A percentile compares a stretch with the other conserved stretches of the same genome.
These are phyloP conservation scores for Sinocyclocheilus rhinocerous DNA, from an alignment of 2,113 vertebrate genomes.

Conservation along the genomic window DNA sequence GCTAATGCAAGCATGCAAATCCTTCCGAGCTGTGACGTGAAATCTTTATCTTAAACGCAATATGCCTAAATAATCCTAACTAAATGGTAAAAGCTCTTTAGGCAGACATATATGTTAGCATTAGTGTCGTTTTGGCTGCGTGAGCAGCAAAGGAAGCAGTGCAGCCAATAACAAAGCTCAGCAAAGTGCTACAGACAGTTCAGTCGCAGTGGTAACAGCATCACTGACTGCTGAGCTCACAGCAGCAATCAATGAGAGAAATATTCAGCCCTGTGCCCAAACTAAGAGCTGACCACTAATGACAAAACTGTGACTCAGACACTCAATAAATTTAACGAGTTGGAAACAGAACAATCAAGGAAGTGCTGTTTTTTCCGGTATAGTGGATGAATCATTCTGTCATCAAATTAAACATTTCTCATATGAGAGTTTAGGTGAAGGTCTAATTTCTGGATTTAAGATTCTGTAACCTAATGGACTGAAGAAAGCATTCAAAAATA, in stretches of 20 bases:
- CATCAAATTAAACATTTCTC: neutral
- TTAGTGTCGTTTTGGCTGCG: slow-evolving; percentile 8
- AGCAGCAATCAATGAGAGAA: slow-evolving; percentile 31
- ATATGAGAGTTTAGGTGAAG: neutral
- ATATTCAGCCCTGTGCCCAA: neutral
- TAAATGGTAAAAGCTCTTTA: neutral
- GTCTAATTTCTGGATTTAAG: neutral
- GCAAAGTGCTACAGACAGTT: slow-evolving; percentile 34
- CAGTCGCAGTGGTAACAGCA: slow-evolving; percentile 32
- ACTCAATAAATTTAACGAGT: slow-evolving; percentile 20
- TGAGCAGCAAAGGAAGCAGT: slow-evolving; percentile 1
- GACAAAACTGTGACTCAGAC: slow-evolving; percentile 7
- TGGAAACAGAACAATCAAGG: neutral
- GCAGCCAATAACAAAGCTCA: slow-evolving; percentile 40
- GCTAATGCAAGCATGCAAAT: neutral
- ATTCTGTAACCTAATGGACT: neutral
- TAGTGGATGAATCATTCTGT: neutral
- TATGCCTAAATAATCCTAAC: neutral
- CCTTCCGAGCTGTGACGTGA: neutral
- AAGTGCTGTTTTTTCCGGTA: neutral
- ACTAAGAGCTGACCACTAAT: slow-evolving; percentile 25
- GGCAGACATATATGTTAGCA: neutral
- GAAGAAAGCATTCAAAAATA: neutral
- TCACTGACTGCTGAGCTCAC: slow-evolving; percentile 45
- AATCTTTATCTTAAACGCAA: neutral